Conservation (phyloP, 2,113 vertebrate genomes). For the Toxotes jaculatrix region DNA sequence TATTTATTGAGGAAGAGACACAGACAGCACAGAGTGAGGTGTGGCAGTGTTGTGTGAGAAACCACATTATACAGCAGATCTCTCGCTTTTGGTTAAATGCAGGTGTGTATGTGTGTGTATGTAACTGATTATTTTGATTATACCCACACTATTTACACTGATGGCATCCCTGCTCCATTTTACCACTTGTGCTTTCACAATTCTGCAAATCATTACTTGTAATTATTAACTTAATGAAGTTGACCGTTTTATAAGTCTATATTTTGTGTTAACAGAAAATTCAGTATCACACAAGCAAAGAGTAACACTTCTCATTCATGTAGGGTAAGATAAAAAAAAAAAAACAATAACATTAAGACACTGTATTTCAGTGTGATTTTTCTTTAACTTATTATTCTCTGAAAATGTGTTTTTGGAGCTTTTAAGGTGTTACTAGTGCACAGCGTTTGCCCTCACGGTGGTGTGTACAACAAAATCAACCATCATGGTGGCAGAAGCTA, state of each 20-base stretch:
- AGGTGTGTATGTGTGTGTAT: neutral
- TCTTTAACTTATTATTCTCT: neutral
- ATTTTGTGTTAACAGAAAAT: slow-evolving; percentile 5
- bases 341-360: too few species aligned
- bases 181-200: neutral
- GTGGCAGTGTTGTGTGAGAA: neutral
- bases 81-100: slow-evolving; percentile 2
- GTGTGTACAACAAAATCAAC: neutral
- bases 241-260: neutral
- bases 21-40: neutral
- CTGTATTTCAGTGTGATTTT: neutral
- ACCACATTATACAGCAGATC: slow-evolving; percentile 30
- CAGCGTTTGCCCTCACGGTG: neutral
- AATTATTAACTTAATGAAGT: neutral
- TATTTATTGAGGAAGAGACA: slow-evolving; percentile 3
- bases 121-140: slow-evolving; percentile 12
- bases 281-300: neutral
- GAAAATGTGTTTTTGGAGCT: neutral
- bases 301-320: neutral
- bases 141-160: neutral
- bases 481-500: neutral
- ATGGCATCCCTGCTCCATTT: slow-evolving; percentile 5
- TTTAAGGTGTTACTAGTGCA: slow-evolving; percentile 1
- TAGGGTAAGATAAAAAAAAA: neutral
- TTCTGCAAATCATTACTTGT: neutral